phyloP scores from a whole-genome alignment of 2,888 invertebrate genomes.

The Hirtodrosophila duncani region DNA sequence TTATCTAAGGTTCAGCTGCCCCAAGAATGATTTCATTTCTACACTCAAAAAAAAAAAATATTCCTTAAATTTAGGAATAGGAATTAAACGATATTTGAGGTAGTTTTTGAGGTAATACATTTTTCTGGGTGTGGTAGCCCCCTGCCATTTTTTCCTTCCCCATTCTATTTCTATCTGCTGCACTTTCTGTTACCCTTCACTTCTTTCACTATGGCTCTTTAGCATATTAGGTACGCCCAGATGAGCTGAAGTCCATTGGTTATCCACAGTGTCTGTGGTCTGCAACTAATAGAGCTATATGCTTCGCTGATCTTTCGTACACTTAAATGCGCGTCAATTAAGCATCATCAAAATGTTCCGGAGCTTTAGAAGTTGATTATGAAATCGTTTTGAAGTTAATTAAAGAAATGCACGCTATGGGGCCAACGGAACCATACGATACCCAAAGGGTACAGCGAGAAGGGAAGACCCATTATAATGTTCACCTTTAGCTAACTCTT shows the following conservation, averaged over 20 bases:
- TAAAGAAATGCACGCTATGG: constrained; percentile 38
- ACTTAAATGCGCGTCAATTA: constrained; percentile 34
- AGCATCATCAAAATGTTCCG: constrained; percentile 34
- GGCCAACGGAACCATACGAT: background rate
- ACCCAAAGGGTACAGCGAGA: background rate
- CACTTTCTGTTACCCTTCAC: constrained; percentile 16
- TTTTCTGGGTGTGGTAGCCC: no score
- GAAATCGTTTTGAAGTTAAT: constrained; percentile 38
- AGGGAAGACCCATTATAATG: background rate
- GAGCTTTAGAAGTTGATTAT: constrained; percentile 33
- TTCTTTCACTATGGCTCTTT: background rate
- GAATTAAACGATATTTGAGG: no score
- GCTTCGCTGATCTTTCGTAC: constrained; percentile 41
- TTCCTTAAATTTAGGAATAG: no score
- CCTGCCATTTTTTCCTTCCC: no score
- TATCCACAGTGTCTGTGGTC: background rate
- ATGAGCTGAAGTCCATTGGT: constrained; percentile 14
- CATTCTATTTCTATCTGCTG: background rate
- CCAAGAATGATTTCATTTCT: no score
- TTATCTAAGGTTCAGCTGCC: no score
- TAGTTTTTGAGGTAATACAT: no score
- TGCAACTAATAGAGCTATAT: constrained; percentile 25
- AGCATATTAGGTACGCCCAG: constrained; percentile 6
- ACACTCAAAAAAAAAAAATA: no score
- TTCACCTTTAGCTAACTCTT: background rate